A percentile compares a stretch with the other conserved stretches of the same genome.
phyloP scores from a whole-genome alignment of 2,888 invertebrate genomes.

The Ichneumoninae sp. region DNA sequence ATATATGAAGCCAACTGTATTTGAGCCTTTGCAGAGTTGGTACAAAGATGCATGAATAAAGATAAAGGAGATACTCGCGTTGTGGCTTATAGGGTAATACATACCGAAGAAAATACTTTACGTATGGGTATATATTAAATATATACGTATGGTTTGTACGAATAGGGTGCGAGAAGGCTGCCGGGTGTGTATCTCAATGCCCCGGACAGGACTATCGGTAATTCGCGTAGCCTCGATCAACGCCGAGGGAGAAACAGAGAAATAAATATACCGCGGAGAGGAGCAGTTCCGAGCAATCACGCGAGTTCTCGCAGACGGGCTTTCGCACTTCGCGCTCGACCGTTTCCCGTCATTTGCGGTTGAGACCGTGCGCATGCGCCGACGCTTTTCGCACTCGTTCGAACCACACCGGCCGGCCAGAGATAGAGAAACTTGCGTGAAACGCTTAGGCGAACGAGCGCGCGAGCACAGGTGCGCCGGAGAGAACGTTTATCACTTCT shows the following conservation, averaged over 20 bases:
- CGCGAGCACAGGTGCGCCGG: slow-evolving; percentile 58
- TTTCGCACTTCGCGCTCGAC: slow-evolving; percentile 46
- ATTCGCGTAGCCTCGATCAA: slow-evolving; percentile 56
- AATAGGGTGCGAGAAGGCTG: slow-evolving; percentile 41
- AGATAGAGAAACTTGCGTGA: slow-evolving; percentile 51
- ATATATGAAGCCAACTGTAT: slow-evolving; percentile 28
- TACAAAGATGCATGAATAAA: slow-evolving; percentile 65
- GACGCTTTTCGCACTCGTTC: slow-evolving; percentile 47
- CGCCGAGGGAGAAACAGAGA: neutral
- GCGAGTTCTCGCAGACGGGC: slow-evolving; percentile 20
- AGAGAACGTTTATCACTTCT: slow-evolving; percentile 62
- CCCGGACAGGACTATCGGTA: slow-evolving; percentile 55
- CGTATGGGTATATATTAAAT: slow-evolving; percentile 11
- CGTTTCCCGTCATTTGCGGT: slow-evolving; percentile 65
- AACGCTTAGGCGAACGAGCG: slow-evolving; percentile 27
- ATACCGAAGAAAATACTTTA: slow-evolving; percentile 19
- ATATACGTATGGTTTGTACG: slow-evolving; percentile 2
- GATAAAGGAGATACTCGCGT: slow-evolving; percentile 55
- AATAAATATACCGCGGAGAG: neutral
- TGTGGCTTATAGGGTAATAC: slow-evolving; percentile 24
- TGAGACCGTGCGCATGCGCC: slow-evolving; percentile 19
- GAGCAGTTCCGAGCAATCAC: slow-evolving; percentile 42
- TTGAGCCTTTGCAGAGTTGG: slow-evolving; percentile 39
- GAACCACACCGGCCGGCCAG: slow-evolving; percentile 20
- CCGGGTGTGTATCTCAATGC: slow-evolving; percentile 1